Base-by-base conservation (phyloP, 2,797 vertebrate species). In the Notolabrus celidotus region DNA sequence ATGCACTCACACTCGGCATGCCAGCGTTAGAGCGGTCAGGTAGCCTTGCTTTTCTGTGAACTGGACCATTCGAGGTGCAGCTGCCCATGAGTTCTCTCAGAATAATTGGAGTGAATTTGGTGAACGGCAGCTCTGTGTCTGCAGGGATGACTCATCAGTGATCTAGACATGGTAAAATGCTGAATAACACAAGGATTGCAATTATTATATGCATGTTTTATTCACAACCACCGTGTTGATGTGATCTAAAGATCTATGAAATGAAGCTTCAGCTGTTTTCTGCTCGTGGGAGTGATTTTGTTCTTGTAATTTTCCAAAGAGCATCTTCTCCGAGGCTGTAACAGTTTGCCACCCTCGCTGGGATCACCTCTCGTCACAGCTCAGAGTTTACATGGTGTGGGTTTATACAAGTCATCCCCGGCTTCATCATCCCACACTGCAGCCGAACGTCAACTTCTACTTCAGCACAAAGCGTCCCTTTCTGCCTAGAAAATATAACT, bases 401-500 rank as follows among this genome's bases (percentile, higher is more conserved):
- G 25, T 1, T 71, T 67, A 39, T 10, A 6, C 58, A 63, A 71
- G 52, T 77, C 25, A 36, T 65, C 68, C 25, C 53, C n/a, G 46
- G 11, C 72, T 76, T 47, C n/a, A 16, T 66, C 51, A 45, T 71
- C 16, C 61, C 20, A 59, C 29, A 15, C 56, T 72, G 56, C 31
- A 52, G 62, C 67, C 10, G 63, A 56, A 70, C 38, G n/a, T 45
- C 49, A 59, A 46, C 55, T 22, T 65, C 19, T 51, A 38, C 10
- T 64, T 75, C 42, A 11, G 57, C 61, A 46, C 20, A 54, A 29
- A 68, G 47, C 47, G 36, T 54, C 27, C 53, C 31, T 55, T 72
- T 27, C 19, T 0, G 33, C 29, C 50, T 38, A 19, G n/a, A 62
- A 51, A 51, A 71, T 67, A 58, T 76, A 67, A 76, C 50, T 74